Evolutionary conservation across 2,113 vertebrate genomes (phyloP).

Genomic region (Melospiza melodia): DNA sequence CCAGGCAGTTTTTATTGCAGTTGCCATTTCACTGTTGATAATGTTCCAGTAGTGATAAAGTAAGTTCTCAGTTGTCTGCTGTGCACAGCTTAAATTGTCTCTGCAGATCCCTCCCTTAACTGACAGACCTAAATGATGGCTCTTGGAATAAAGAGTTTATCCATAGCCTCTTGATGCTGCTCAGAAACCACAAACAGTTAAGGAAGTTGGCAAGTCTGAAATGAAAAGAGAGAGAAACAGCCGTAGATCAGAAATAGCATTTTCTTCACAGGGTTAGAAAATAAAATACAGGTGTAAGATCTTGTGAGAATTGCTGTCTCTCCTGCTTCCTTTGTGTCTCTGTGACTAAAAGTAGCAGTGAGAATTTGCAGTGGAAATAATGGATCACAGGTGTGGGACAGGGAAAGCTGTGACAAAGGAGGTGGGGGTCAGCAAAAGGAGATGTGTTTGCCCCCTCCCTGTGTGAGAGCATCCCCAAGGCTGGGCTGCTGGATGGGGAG

Average conservation of each 20-base stretch:
- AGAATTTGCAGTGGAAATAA: not conserved
- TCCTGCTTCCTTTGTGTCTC: not conserved
- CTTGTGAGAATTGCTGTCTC: not conserved
- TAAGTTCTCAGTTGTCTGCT: not conserved
- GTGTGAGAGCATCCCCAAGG: not conserved
- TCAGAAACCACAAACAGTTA: not conserved
- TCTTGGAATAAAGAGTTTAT: not conserved
- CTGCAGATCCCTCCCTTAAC: not conserved
- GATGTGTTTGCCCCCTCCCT: not conserved
- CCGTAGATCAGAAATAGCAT: accelerated
- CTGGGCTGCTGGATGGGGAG: not conserved
- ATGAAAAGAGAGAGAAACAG: not conserved
- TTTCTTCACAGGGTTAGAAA: not conserved
- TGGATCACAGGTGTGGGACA: no score
- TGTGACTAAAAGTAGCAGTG: not conserved
- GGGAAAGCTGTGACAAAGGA: not conserved
- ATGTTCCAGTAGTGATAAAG: not conserved
- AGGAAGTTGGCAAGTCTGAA: not conserved
- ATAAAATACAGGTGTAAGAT: not conserved
- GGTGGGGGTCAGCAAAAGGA: not conserved
- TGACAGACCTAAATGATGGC: not conserved
- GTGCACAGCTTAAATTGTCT: not conserved
- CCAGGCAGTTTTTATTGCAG: not conserved
- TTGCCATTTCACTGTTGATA: not conserved
- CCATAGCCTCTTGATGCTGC: not conserved